phyloP scores from a whole-genome alignment of 2,113 vertebrate species.

The Oreotrochilus melanogaster region DNA sequence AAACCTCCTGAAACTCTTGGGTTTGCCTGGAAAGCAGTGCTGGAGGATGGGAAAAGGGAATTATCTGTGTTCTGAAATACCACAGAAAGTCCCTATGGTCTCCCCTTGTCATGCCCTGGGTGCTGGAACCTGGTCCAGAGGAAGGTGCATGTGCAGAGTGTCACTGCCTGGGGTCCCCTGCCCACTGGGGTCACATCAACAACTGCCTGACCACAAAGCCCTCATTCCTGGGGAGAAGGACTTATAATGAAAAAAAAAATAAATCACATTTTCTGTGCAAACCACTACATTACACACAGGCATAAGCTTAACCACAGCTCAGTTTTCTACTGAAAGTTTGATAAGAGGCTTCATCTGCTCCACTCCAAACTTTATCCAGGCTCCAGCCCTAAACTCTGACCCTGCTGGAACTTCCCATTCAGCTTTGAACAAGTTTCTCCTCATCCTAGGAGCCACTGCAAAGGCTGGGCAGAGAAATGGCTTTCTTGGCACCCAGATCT shows the following conservation, averaged over 20 bases:
- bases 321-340: not conserved
- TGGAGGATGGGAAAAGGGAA: not conserved
- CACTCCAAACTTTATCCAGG: not conserved
- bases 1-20: not conserved
- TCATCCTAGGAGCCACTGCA: not conserved
- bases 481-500: constrained; percentile 64
- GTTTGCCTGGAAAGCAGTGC: not conserved
- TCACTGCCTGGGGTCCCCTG: not conserved
- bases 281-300: not conserved
- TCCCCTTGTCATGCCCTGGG: not conserved
- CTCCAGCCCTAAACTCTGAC: not conserved
- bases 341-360: not conserved
- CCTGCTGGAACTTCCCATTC: not conserved
- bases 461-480: not conserved
- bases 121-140: not conserved
- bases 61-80: not conserved
- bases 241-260: not conserved
- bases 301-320: not conserved
- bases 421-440: not conserved
- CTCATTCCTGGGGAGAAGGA: not conserved
- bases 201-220: not conserved
- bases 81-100: fast-evolving
- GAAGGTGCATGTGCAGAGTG: fast-evolving
- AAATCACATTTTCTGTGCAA: not conserved
- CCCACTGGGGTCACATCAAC: not conserved